Evolutionary conservation across 2,888 invertebrate genomes (phyloP).

Genomic region (Acrocyrtus sp.): DNA sequence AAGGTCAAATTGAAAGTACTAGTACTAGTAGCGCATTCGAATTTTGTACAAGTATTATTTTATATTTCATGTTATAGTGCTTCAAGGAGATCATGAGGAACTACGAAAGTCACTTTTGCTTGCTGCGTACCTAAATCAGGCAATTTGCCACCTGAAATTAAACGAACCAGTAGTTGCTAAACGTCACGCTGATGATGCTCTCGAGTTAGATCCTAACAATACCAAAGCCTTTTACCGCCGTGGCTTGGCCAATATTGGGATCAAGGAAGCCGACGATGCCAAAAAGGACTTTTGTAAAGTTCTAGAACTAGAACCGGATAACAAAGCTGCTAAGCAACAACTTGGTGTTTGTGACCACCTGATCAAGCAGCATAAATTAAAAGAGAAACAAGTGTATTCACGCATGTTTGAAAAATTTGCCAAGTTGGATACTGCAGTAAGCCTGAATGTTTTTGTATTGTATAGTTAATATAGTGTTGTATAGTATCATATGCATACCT

Average conservation of each 20-base stretch:
- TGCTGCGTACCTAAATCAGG: constrained; percentile 82
- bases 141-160: constrained; percentile 82
- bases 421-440: constrained; percentile 50
- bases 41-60: background rate
- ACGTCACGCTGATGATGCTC: constrained; percentile 79
- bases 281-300: constrained; percentile 81
- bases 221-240: constrained; percentile 91
- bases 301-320: constrained; percentile 81
- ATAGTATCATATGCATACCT: background rate
- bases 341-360: constrained; percentile 77
- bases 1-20: constrained; percentile 1
- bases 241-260: constrained; percentile 80
- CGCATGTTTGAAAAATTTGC: constrained; percentile 90
- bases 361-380: constrained; percentile 79
- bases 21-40: background rate
- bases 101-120: constrained; percentile 72
- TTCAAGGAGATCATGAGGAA: constrained; percentile 67
- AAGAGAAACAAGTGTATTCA: constrained; percentile 88
- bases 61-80: constrained; percentile 27
- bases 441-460: background rate
- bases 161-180: constrained; percentile 78
- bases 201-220: constrained; percentile 79
- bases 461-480: background rate
- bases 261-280: constrained; percentile 83
- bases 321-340: constrained; percentile 87